Evolutionary conservation across 2,888 invertebrate genomes (phyloP), one percentile per base, ranked within the genome.

Genomic region (Drosophila borealis): DNA sequence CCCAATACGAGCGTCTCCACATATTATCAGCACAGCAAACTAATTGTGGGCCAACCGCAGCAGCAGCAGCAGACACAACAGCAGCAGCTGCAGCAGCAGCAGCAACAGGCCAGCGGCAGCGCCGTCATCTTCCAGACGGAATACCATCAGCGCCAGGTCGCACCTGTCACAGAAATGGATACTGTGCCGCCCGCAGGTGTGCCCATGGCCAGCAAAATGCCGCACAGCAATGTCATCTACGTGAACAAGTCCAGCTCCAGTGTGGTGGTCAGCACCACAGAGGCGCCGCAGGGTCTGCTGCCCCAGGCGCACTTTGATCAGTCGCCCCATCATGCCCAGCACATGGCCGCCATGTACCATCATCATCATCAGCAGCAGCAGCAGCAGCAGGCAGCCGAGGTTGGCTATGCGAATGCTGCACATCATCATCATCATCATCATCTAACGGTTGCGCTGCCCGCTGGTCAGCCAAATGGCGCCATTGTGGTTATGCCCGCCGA

Each of bases 211-310:
- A 88, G 90, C 55, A 91, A 91, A 76, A 78, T 91, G 74, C 90
- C 91, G 10, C 90, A 91, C 71, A 91, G 91, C 80, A 91, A 90
- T 82, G 91, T 92, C 37, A 91, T 92, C 71, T 92, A 90, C 65
- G 88, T 91, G 66, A 92, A 92, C 75, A 91, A 91, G 36, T 78
- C 62, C 71, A 79, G 57, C 63, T 74, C 53, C 66, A 77, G 60
- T 8, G 61, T 76, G 3, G 76, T 77, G 65, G 76, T 76, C 48
- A 78, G 78, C 74, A 76, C 78, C 50, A 76, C 37, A 0, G 75
- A 75, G 29, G 39, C 53, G 10, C 55, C 67, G 13, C 74, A 75
- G 49, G 29, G 29, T 2, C 21, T 51, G 48, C 50, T 63, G 17
- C 42, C 56, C 37, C 70, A 54, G 11, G 53, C 61, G 14, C 81